These are phyloP conservation scores for Burhinus oedicnemus DNA, from an alignment of 2,113 vertebrate species.

Conservation along the genomic window DNA sequence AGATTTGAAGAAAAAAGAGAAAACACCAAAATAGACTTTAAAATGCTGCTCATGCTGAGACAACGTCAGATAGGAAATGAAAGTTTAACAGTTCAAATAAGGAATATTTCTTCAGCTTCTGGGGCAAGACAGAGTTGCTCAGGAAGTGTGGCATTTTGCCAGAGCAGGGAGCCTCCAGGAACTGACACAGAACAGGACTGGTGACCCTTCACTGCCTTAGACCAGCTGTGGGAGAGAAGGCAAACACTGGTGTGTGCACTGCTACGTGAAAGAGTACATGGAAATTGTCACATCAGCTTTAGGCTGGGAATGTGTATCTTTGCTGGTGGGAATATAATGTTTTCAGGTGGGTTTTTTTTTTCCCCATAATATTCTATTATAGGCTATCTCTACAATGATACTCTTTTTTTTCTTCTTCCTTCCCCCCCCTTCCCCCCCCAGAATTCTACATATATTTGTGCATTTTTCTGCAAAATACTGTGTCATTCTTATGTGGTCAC, in stretches of 20 bases:
- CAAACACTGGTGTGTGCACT: background rate
- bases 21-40: background rate
- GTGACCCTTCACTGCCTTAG: conserved; percentile 1
- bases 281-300: background rate
- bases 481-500: background rate
- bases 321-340: background rate
- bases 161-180: conserved; percentile 24
- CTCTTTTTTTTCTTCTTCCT: background rate
- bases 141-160: conserved; percentile 36
- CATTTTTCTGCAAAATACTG: background rate
- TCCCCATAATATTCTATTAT: background rate
- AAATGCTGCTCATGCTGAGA: background rate
- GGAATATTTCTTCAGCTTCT: conserved; percentile 29
- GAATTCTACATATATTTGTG: background rate
- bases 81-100: conserved; percentile 32
- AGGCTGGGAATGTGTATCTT: background rate
- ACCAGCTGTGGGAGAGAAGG: conserved; percentile 2
- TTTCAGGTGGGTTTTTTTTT: background rate
- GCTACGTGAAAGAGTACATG: background rate
- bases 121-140: background rate
- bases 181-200: background rate
- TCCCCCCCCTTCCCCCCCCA: no score
- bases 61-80: conserved; percentile 11
- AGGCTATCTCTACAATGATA: background rate
- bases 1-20: background rate